Percentiles rank a stretch among this genome's conserved stretches.
phyloP scores from a whole-genome alignment of 2,888 invertebrate genomes.

The Lamproptera curius region DNA sequence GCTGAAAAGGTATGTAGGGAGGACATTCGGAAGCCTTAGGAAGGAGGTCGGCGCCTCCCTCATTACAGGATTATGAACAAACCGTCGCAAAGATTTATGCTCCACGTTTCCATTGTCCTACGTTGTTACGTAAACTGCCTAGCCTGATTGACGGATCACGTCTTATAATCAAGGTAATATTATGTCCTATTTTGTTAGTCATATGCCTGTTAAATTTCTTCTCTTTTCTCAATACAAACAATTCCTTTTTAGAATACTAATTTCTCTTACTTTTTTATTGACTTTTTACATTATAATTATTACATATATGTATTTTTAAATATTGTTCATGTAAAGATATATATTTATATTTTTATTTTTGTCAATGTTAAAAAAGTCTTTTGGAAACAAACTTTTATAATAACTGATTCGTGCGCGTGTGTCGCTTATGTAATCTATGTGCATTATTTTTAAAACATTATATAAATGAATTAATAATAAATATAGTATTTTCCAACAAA shows the following conservation, averaged over 20 bases:
- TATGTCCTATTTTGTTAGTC: too few relatives aligned
- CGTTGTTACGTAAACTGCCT: slow-evolving; percentile 25
- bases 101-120: slow-evolving; percentile 29
- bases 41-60: slow-evolving; percentile 70
- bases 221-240: too few relatives aligned
- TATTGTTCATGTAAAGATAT: too few relatives aligned
- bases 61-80: slow-evolving; percentile 66
- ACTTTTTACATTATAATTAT: too few relatives aligned
- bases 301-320: too few relatives aligned
- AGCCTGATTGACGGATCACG: background rate
- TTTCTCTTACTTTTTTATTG: too few relatives aligned
- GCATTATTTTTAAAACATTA: slow-evolving; percentile 1
- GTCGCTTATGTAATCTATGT: slow-evolving; percentile 11
- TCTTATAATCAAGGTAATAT: too few relatives aligned
- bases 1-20: slow-evolving; percentile 40
- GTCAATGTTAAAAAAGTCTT: slow-evolving; percentile 12
- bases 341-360: too few relatives aligned
- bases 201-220: too few relatives aligned
- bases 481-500: too few relatives aligned
- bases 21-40: slow-evolving; percentile 57
- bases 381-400: slow-evolving; percentile 8
- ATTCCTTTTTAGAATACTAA: too few relatives aligned
- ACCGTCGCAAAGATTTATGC: slow-evolving; percentile 64
- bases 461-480: slow-evolving; percentile 2
- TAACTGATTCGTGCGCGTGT: slow-evolving; percentile 15